phyloP scores from a whole-genome alignment of 37 sponge, comb jelly and placozoan genomes.

The Chondrosia reniformis region DNA sequence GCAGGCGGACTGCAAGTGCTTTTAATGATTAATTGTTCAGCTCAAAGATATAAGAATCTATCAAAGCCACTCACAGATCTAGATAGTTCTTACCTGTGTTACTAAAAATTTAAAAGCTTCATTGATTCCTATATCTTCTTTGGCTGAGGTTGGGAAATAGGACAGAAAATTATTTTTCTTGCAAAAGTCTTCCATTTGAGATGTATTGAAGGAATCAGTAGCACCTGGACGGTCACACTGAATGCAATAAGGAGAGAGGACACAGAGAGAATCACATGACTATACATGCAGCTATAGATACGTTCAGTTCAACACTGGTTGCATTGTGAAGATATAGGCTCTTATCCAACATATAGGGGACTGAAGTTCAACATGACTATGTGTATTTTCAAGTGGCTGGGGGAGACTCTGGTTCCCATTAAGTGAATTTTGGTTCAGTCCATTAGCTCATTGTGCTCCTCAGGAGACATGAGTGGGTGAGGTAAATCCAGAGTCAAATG shows the following conservation, averaged over 20 bases:
- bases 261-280: neutral
- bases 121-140: conserved; percentile 95
- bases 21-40: too few relatives aligned
- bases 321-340: neutral
- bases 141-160: conserved; percentile 98
- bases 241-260: neutral
- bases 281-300: neutral
- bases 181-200: conserved; percentile 92
- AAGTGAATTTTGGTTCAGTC: too few relatives aligned
- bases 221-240: neutral
- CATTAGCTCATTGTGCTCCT: too few relatives aligned
- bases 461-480: too few relatives aligned
- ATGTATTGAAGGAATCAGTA: conserved; percentile 68
- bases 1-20: too few relatives aligned
- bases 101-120: conserved; percentile 92
- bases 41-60: too few relatives aligned
- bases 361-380: too few relatives aligned
- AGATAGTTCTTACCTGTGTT: conserved; percentile 56
- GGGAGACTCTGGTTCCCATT: too few relatives aligned
- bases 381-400: too few relatives aligned
- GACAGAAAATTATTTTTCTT: conserved; percentile 83
- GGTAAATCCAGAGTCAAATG: too few relatives aligned
- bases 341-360: neutral
- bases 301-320: neutral
- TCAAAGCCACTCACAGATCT: too few relatives aligned